These are phyloP conservation scores for Mesaphorura yosii DNA, from an alignment of 1,140 invertebrate species.

Conservation along the genomic window DNA sequence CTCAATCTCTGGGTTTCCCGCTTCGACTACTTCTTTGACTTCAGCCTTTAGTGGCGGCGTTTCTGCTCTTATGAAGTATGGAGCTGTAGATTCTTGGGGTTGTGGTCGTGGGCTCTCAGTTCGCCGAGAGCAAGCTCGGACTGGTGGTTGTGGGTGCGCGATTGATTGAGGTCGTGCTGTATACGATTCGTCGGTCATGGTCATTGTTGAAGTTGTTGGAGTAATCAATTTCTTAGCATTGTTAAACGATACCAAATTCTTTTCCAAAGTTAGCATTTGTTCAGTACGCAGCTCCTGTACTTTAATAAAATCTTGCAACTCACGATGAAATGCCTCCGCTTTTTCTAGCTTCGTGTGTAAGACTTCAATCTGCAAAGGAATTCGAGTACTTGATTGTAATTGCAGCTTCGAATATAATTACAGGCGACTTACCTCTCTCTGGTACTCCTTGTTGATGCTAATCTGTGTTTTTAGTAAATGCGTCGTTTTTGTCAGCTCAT, in stretches of 20 bases:
- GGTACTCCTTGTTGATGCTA: conserved; percentile 11
- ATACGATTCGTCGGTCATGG: neutral
- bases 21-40: neutral
- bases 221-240: neutral
- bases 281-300: conserved; percentile 5
- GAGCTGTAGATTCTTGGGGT: too few species aligned
- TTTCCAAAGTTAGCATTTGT: conserved; percentile 15
- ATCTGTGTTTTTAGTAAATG: conserved; percentile 13
- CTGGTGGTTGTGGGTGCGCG: neutral
- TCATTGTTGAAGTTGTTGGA: neutral
- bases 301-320: conserved; percentile 16
- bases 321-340: conserved; percentile 16
- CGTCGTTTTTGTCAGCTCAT: conserved; percentile 16
- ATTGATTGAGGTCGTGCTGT: neutral
- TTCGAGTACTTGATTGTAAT: neutral
- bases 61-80: too few species aligned
- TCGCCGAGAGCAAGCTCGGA: too few species aligned
- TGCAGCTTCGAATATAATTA: neutral
- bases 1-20: neutral
- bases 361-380: conserved; percentile 10
- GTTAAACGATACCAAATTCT: conserved; percentile 7
- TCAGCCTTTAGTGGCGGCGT: neutral
- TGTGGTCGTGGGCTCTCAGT: too few species aligned
- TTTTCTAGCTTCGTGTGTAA: conserved; percentile 9
- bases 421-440: conserved; percentile 11